Evolutionary conservation across 2,113 vertebrate genomes (phyloP).

Genomic region (Pipra filicauda): DNA sequence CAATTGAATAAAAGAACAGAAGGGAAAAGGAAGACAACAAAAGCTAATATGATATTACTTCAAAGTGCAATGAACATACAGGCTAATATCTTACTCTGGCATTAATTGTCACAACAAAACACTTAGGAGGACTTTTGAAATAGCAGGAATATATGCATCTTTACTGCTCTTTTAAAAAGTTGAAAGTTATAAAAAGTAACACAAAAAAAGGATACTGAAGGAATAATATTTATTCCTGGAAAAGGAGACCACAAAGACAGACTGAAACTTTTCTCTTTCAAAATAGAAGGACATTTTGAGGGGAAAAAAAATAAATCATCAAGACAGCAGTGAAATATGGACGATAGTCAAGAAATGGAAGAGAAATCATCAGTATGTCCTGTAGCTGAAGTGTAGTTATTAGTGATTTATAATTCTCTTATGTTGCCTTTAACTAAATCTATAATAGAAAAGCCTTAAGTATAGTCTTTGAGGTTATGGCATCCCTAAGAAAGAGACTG

Average conservation of each 20-base stretch:
- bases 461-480: background rate
- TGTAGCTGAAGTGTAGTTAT: background rate
- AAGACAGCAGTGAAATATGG: background rate
- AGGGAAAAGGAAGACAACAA: background rate
- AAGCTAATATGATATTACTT: background rate
- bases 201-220: background rate
- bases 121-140: background rate
- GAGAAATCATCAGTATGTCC: background rate
- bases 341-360: background rate
- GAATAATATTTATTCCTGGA: background rate
- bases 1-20: background rate
- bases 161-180: background rate
- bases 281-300: background rate
- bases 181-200: background rate
- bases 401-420: background rate
- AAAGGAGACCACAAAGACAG: background rate
- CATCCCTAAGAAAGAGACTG: background rate
- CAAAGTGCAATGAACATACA: background rate
- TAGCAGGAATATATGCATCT: background rate
- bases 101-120: background rate
- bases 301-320: background rate
- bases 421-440: background rate
- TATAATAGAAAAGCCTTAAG: background rate
- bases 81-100: background rate
- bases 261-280: background rate